Conservation (phyloP, 2,113 vertebrate genomes). For the Copsychus sechellarum region DNA sequence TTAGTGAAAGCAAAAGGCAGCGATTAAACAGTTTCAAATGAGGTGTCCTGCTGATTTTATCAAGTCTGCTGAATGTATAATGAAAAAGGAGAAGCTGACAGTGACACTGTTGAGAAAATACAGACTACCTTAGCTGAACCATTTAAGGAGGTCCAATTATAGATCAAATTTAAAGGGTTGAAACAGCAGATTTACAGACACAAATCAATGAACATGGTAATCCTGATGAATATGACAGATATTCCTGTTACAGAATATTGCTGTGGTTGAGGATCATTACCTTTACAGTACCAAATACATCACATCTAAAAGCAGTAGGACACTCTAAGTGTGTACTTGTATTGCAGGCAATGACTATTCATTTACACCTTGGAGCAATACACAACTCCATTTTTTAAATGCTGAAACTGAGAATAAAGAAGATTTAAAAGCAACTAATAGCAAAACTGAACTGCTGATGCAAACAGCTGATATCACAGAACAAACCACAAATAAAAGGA, state of each 20-base stretch:
- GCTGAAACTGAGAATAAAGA: conserved; percentile 49
- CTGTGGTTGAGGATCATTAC: conserved; percentile 88
- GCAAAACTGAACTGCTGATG: conserved; percentile 24
- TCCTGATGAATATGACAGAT: conserved; percentile 93
- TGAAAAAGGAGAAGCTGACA: conserved; percentile 92
- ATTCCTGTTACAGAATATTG: conserved; percentile 87
- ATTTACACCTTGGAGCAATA: conserved; percentile 71
- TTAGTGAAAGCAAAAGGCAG: conserved; percentile 84
- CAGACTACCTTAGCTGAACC: conserved; percentile 91
- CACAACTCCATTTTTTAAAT: conserved; percentile 47
- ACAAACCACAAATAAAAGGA: not conserved
- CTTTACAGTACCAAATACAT: conserved; percentile 84
- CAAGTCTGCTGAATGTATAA: conserved; percentile 98
- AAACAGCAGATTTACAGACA: conserved; percentile 90
- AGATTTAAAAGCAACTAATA: conserved; percentile 35
- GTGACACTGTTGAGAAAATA: conserved; percentile 84
- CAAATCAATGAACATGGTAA: conserved; percentile 93
- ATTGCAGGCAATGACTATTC: conserved; percentile 78
- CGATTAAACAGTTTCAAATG: conserved; percentile 95
- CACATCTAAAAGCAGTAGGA: conserved; percentile 82
- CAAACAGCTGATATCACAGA: conserved; percentile 14
- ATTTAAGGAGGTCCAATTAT: conserved; percentile 97
- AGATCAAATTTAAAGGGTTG: conserved; percentile 85
- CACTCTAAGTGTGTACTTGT: conserved; percentile 67
- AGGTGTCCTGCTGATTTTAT: conserved; percentile 96